Conservation (phyloP, 2,888 invertebrate species). For the Nomada fabriciana region DNA sequence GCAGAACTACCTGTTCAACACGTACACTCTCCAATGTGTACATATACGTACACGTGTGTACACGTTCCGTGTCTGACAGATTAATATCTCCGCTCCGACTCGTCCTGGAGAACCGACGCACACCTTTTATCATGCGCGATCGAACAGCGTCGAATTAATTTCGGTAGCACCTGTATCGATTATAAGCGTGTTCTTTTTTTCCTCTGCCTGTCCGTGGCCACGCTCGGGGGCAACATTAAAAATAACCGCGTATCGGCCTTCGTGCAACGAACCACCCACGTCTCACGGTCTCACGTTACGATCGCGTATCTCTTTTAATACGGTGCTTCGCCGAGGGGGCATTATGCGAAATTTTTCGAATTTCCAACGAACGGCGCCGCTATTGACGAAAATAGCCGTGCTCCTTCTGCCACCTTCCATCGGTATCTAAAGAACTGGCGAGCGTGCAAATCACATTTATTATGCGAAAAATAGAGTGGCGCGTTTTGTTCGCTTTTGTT, state of each 20-base stretch:
- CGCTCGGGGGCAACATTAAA: conserved; percentile 65
- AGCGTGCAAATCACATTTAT: conserved; percentile 53
- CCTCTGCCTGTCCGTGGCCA: conserved; percentile 15
- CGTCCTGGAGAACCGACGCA: background rate
- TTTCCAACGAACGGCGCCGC: conserved; percentile 44
- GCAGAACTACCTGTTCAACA: background rate
- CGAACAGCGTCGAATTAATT: conserved; percentile 39
- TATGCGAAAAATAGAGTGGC: conserved; percentile 55
- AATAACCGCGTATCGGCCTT: conserved; percentile 66
- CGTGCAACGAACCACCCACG: conserved; percentile 66
- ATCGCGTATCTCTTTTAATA: conserved; percentile 71
- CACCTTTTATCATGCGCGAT: conserved; percentile 19
- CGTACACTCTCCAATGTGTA: background rate
- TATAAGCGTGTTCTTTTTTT: conserved; percentile 48
- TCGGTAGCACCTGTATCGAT: conserved; percentile 58
- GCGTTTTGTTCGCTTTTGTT: conserved; percentile 5
- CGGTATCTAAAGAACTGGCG: conserved; percentile 63
- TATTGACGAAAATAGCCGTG: conserved; percentile 59
- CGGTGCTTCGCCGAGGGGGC: conserved; percentile 24
- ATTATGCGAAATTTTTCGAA: conserved; percentile 58
- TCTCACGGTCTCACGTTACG: conserved; percentile 67
- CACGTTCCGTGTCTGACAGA: background rate
- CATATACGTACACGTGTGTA: background rate
- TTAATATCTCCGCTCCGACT: conserved; percentile 20
- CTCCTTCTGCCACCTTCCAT: background rate